A percentile compares a stretch with the other conserved stretches of the same genome.
phyloP scores from a whole-genome alignment of 2,888 invertebrate species.

The Cephonodes hylas region DNA sequence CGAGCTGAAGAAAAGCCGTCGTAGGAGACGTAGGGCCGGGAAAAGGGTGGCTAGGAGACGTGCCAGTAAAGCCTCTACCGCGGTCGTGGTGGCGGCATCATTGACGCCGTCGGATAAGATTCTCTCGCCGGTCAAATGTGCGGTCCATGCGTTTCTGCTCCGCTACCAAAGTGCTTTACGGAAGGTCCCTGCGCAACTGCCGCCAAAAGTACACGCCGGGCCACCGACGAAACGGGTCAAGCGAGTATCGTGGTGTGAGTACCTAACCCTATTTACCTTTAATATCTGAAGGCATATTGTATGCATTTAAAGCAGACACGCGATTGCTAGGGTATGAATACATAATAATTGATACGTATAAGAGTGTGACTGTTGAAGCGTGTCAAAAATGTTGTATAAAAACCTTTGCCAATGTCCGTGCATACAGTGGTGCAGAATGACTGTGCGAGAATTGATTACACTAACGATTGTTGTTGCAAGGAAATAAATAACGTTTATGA shows the following conservation, averaged over 20 bases:
- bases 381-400: slow-evolving; percentile 7
- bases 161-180: slow-evolving; percentile 68
- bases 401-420: not conserved
- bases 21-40: slow-evolving; percentile 53
- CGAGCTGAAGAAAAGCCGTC: slow-evolving; percentile 47
- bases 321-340: not conserved
- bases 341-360: not conserved
- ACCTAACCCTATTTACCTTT: not conserved
- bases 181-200: slow-evolving; percentile 62
- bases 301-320: not conserved
- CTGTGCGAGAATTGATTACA: not conserved
- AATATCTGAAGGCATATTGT: not conserved
- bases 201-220: slow-evolving; percentile 66
- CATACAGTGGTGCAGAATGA: slow-evolving; percentile 4
- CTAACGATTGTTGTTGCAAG: not conserved
- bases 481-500: not conserved
- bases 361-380: not conserved
- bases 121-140: slow-evolving; percentile 60
- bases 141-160: slow-evolving; percentile 66
- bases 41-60: slow-evolving; percentile 52
- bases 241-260: slow-evolving; percentile 76
- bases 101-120: slow-evolving; percentile 26
- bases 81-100: slow-evolving; percentile 25
- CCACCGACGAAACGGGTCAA: slow-evolving; percentile 70
- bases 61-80: slow-evolving; percentile 43